A percentile compares a stretch with the other conserved stretches of the same genome.
phyloP scores from a whole-genome alignment of 2,113 vertebrate genomes.

The Nerophis lumbriciformis region DNA sequence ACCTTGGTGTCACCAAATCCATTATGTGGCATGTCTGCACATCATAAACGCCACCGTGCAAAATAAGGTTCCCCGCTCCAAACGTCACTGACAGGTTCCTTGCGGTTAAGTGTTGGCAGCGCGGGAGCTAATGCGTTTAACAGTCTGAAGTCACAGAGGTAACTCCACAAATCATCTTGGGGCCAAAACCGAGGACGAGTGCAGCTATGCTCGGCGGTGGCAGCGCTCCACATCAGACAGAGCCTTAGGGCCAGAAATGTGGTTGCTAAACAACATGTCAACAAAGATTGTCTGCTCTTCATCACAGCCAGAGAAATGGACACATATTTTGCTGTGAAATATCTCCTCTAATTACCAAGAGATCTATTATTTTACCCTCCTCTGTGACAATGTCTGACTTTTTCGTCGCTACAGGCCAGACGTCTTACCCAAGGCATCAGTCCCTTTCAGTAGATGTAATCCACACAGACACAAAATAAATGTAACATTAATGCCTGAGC shows the following conservation, averaged over 20 bases:
- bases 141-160: constrained; percentile 36
- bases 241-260: constrained; percentile 55
- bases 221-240: constrained; percentile 54
- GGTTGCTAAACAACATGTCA: constrained; percentile 65
- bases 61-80: background rate
- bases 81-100: background rate
- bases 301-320: constrained; percentile 47
- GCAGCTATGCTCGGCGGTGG: constrained; percentile 34
- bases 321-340: constrained; percentile 45
- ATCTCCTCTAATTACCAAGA: constrained; percentile 48
- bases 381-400: constrained; percentile 29
- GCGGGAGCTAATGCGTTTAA: constrained; percentile 47
- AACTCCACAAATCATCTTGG: constrained; percentile 36
- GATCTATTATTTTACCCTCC: constrained; percentile 27
- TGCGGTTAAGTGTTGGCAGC: constrained; percentile 32
- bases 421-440: constrained; percentile 18
- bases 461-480: too few species aligned
- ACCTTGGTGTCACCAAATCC: too few species aligned
- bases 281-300: constrained; percentile 50
- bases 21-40: too few species aligned
- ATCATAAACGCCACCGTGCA: background rate
- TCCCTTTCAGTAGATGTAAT: constrained; percentile 8
- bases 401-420: constrained; percentile 42
- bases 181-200: constrained; percentile 42
- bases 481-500: background rate